Base-by-base conservation (phyloP, 2,797 vertebrate species). In the Neostethus bicornis region DNA sequence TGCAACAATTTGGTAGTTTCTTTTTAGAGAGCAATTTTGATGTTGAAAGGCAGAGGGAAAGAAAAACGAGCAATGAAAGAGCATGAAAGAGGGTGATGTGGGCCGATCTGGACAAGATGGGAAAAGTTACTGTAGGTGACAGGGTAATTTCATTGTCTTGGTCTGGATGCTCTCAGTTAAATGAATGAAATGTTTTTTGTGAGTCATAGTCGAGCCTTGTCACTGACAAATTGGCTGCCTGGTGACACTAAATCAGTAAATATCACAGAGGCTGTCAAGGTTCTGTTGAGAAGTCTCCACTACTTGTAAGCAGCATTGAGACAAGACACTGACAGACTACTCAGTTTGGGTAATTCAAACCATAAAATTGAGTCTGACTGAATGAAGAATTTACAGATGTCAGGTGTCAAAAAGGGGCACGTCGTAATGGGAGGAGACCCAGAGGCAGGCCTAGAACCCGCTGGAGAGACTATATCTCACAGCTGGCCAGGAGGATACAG, bases 121-220 rank as follows among this genome's bases (percentile, higher is more conserved):
- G 19, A 38, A 51, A 47, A 51, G 48, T 49, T 50, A 60, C 68
- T 67, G 35, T 71, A 76, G 42, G 54, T 26, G 28, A 49, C 50
- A 20, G 25, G 21, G 19, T 81, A 25, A 73, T 77, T 70, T 73
- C 42, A 74, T 69, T 56, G 35, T 59, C 60, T 49, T 53, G 55
- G 66, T 60, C 59, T 59, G 38, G 19, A 19, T 31, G 48, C 4
- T 58, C 63, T 54, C 38, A 39, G 66, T 29, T 61, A 66, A 79
- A 75, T 55, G 17, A 68, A 70, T 47, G 5, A 51, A 76, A 55
- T 65, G 41, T 44, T 67, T 73, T 60, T 61, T 42, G 51, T 45
- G 59, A 72, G 49, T 77, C 57, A 61, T 37, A 29, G 51, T 20
- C 2, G 55, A 42, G 44, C 46, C 24, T 13, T 52, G 44, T 55